These are phyloP conservation scores for Eupithecia subfuscata DNA, from an alignment of 2,888 invertebrate species.

Conservation along the genomic window DNA sequence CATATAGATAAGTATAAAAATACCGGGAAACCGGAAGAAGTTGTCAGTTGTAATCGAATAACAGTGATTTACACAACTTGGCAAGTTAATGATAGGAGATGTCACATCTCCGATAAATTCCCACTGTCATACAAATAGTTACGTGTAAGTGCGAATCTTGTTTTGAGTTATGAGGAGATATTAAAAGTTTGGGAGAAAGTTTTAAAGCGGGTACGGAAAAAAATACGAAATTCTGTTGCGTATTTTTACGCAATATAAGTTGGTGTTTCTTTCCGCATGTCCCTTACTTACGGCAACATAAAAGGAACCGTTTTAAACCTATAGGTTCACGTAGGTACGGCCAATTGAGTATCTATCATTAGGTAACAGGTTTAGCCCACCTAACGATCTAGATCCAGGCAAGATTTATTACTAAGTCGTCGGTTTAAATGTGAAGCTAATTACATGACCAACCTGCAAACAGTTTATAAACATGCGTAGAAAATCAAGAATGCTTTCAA, in stretches of 20 bases:
- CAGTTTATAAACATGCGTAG: neutral
- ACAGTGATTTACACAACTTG: slow-evolving; percentile 75
- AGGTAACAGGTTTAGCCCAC: slow-evolving; percentile 16
- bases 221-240: too few species aligned
- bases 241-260: neutral
- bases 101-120: neutral
- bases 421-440: slow-evolving; percentile 21
- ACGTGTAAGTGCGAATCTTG: slow-evolving; percentile 14
- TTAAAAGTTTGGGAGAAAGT: slow-evolving; percentile 19
- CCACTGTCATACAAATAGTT: slow-evolving; percentile 35
- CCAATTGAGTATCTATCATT: slow-evolving; percentile 1
- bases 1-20: neutral
- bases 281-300: neutral
- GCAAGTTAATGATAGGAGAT: neutral
- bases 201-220: neutral
- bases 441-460: slow-evolving; percentile 24
- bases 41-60: slow-evolving; percentile 73
- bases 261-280: neutral
- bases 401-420: slow-evolving; percentile 28
- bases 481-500: neutral
- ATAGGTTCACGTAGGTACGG: neutral
- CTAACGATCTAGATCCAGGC: slow-evolving; percentile 25
- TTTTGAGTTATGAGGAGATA: slow-evolving; percentile 18
- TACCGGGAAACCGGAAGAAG: slow-evolving; percentile 57
- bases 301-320: neutral